Evolutionary conservation across 2,113 vertebrate genomes (phyloP).

Genomic region (human): GRCh38 chr12:46782501-46783000

Average conservation of each 20-base stretch:
- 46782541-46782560: slow-evolving; percentile 17
- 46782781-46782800: not conserved
- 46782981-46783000: not conserved
- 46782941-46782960: not conserved
- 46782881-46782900: not conserved
- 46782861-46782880: not conserved
- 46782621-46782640: not conserved
- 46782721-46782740: not conserved
- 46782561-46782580: not conserved
- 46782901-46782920: not conserved
- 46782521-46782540: slow-evolving; percentile 11
- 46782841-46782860: not conserved
- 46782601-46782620: not conserved
- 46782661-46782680: not conserved
- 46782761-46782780: not conserved
- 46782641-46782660: not conserved
- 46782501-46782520: not conserved
- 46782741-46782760: not conserved
- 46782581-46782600: slow-evolving; percentile 20
- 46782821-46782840: not conserved
- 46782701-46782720: not conserved
- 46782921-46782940: not conserved
- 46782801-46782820: not conserved
- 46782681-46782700: not conserved
- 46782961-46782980: not conserved